These are phyloP conservation scores for Halisarca cf. caerulea DNA, from an alignment of 37 sponge, comb jelly and placozoan species.

Conservation along the genomic window DNA sequence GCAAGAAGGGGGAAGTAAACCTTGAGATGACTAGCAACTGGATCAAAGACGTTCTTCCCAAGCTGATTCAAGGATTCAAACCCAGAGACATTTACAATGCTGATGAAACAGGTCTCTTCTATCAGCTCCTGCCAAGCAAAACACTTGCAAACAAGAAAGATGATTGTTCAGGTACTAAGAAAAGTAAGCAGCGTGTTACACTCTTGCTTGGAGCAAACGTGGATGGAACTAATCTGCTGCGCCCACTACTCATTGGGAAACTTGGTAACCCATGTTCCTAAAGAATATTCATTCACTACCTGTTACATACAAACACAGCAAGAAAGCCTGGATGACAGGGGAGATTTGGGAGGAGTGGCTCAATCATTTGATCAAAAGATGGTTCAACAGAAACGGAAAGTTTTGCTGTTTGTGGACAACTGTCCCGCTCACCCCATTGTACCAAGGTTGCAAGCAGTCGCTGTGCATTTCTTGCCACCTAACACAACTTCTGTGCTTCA, in stretches of 20 bases:
- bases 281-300: constrained; percentile 1
- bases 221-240: constrained; percentile 6
- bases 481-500: constrained; percentile 8
- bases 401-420: constrained; percentile 8
- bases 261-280: not conserved
- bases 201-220: constrained; percentile 19
- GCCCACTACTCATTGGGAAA: constrained; percentile 8
- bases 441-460: constrained; percentile 2
- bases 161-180: constrained; percentile 9
- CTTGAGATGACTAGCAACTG: constrained; percentile 1
- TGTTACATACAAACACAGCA: constrained; percentile 6
- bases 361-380: constrained; percentile 6
- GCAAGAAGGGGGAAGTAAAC: constrained; percentile 8
- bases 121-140: not conserved
- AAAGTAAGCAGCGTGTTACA: constrained; percentile 4
- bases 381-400: not conserved
- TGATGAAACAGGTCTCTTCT: constrained; percentile 17
- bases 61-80: not conserved
- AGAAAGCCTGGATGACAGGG: constrained; percentile 2
- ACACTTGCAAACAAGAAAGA: not conserved
- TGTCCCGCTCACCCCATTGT: not conserved
- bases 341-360: constrained; percentile 21
- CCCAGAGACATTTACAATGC: constrained; percentile 11
- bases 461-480: constrained; percentile 14
- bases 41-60: not conserved